A percentile compares a stretch with the other conserved stretches of the same genome.
These are phyloP conservation scores for Agrochola litura DNA, from an alignment of 2,888 invertebrate genomes.

Conservation along the genomic window DNA sequence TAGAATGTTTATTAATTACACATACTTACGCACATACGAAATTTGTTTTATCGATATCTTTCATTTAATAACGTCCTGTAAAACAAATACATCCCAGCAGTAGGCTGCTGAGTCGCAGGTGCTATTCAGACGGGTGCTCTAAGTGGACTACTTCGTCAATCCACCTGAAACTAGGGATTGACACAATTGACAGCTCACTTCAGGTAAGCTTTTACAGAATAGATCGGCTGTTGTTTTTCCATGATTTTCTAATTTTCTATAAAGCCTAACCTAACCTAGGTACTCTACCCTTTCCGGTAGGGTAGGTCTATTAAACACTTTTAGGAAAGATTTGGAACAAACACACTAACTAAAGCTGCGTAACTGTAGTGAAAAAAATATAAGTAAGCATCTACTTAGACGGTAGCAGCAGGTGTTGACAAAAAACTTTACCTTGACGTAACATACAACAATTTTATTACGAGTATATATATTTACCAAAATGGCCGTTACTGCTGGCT, in stretches of 20 bases:
- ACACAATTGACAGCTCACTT: neutral
- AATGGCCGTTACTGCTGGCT: conserved; percentile 84
- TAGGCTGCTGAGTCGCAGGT: no score
- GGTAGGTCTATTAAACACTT: neutral
- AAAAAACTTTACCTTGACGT: conserved; percentile 27
- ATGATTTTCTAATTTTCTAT: neutral
- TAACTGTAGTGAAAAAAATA: neutral
- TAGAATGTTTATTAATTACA: no score
- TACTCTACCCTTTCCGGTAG: neutral
- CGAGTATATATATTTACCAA: conserved; percentile 75
- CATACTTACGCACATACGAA: no score
- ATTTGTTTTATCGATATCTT: no score
- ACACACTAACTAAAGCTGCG: neutral
- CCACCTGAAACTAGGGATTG: no score
- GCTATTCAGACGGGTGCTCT: no score
- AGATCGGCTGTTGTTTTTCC: neutral
- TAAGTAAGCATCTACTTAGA: neutral
- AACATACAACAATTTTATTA: conserved; percentile 47
- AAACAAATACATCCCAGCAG: no score
- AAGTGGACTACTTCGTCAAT: no score
- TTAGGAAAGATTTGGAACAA: neutral
- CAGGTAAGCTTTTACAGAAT: neutral
- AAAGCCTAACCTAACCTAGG: neutral
- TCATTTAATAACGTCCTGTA: no score
- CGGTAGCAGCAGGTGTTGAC: neutral